Percentiles rank a stretch among this genome's conserved stretches.
Evolutionary conservation across 2,113 vertebrate species (phyloP).

Genomic region (Lepus americanus): DNA sequence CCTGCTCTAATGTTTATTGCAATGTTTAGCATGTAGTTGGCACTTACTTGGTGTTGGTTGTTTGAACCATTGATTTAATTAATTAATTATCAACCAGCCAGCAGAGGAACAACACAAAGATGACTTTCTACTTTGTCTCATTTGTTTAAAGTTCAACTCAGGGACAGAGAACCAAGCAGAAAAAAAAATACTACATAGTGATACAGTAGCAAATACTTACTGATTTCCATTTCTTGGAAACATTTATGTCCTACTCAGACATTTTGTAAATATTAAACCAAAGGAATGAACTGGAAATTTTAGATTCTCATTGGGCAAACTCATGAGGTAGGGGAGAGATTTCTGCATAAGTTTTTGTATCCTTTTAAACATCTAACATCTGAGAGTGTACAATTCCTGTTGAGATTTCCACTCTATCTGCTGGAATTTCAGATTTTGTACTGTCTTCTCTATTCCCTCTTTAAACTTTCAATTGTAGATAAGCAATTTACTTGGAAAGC

Average conservation of each 20-base stretch:
- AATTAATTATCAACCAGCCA: slow-evolving; percentile 45
- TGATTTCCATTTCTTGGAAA: slow-evolving; percentile 8
- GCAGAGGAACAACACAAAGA: background rate
- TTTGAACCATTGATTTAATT: background rate
- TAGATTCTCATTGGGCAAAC: slow-evolving; percentile 4
- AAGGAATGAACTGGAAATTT: slow-evolving; percentile 41
- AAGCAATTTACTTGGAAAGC: background rate
- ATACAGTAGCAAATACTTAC: slow-evolving; percentile 41
- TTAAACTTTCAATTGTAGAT: slow-evolving; percentile 1
- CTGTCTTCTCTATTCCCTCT: background rate
- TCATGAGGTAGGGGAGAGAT: background rate
- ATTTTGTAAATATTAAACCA: slow-evolving; percentile 43
- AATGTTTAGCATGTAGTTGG: background rate
- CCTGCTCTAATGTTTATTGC: background rate
- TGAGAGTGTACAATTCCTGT: background rate
- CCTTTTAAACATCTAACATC: background rate
- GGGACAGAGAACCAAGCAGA: background rate
- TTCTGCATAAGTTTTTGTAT: background rate
- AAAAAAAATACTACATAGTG: background rate
- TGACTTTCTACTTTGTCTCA: slow-evolving; percentile 31
- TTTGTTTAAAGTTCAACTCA: slow-evolving; percentile 55
- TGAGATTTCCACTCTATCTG: slow-evolving; percentile 30
- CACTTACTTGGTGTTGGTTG: background rate
- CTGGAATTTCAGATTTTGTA: slow-evolving; percentile 43
- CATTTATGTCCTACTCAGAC: background rate